phyloP scores from a whole-genome alignment of 2,797 vertebrate genomes.

The Halcyon leucocephala region DNA sequence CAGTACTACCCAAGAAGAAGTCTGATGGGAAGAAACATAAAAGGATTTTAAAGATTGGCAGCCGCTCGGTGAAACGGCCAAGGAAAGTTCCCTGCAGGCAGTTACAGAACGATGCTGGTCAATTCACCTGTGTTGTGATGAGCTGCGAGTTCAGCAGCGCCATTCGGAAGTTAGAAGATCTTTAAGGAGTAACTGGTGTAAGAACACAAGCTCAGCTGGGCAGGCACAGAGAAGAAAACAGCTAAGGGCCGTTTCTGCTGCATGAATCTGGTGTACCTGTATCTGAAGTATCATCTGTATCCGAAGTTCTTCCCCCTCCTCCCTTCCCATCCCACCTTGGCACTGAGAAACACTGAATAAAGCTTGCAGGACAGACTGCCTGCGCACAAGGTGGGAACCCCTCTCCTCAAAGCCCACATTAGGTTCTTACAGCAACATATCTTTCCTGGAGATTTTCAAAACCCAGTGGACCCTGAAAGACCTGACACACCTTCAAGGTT shows the following conservation, averaged over 20 bases:
- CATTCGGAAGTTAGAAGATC: not conserved
- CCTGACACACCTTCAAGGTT: not conserved
- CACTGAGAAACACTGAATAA: not conserved
- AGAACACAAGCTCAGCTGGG: not conserved
- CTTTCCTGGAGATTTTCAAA: not conserved
- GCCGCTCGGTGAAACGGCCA: not conserved
- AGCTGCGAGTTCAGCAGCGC: not conserved
- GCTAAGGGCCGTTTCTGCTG: not conserved
- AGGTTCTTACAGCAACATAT: not conserved
- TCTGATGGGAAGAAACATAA: not conserved
- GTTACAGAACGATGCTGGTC: not conserved
- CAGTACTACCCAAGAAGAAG: not conserved
- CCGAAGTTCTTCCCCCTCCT: not conserved
- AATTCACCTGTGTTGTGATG: not conserved
- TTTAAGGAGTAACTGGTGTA: not conserved
- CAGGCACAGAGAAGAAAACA: not conserved
- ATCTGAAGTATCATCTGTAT: not conserved
- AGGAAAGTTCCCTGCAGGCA: not conserved
- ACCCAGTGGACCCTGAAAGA: not conserved
- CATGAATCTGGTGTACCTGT: not conserved
- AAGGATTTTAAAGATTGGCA: not conserved
- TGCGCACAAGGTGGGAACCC: rapidly evolving
- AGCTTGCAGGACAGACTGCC: not conserved
- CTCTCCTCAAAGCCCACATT: not conserved
- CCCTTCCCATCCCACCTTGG: not conserved